Percentiles rank a stretch among this genome's conserved stretches.
Conservation (phyloP, 2,888 invertebrate species). For the Craniophora ligustri region DNA sequence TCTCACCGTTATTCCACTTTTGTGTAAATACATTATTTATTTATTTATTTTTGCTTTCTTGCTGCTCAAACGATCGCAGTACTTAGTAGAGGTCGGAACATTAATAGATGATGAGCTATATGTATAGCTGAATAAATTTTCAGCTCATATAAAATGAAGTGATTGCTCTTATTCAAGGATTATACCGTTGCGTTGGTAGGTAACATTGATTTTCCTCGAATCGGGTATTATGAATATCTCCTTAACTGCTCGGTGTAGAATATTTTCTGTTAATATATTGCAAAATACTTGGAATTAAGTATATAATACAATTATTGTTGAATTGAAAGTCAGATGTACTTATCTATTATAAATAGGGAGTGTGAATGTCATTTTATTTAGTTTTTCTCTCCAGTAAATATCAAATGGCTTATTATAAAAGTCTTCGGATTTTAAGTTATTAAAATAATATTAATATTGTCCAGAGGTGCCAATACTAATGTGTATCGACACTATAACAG, state of each 20-base stretch:
- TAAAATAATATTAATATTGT: no score
- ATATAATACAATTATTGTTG: no score
- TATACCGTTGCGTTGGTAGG: no score
- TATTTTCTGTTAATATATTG: slow-evolving; percentile 35
- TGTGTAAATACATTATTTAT: background rate
- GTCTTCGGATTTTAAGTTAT: no score
- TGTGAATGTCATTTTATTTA: no score
- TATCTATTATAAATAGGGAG: no score
- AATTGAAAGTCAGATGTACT: no score
- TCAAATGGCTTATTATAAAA: no score
- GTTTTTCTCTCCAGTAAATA: no score
- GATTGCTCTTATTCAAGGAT: slow-evolving; percentile 44
- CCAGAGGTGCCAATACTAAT: no score
- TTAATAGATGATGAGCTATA: slow-evolving; percentile 25
- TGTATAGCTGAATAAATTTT: slow-evolving; percentile 32
- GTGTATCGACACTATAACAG: no score
- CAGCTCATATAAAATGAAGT: slow-evolving; percentile 26
- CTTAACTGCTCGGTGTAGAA: slow-evolving; percentile 36
- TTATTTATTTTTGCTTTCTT: slow-evolving; percentile 17
- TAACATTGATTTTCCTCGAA: slow-evolving; percentile 39
- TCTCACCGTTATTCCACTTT: background rate
- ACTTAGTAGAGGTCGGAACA: background rate
- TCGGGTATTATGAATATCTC: slow-evolving; percentile 42
- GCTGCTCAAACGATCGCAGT: slow-evolving; percentile 12
- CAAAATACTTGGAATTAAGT: no score